A percentile compares a stretch with the other conserved stretches of the same genome.
phyloP scores from a whole-genome alignment of 1,140 invertebrate species.

The Palaemon carinicauda region DNA sequence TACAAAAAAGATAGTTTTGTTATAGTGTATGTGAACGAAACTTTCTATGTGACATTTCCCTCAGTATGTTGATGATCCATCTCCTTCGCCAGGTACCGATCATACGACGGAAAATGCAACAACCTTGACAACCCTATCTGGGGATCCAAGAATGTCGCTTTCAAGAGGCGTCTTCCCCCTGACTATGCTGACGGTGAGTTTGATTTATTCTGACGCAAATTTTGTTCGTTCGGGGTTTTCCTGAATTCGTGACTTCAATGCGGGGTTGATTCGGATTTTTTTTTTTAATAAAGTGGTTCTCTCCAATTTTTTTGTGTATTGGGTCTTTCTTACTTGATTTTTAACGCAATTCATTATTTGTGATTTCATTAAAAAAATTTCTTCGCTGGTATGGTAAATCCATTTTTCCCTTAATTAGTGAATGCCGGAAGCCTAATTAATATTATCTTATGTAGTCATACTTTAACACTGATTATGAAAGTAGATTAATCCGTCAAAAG shows the following conservation, averaged over 20 bases:
- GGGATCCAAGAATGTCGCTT: conserved; percentile 84
- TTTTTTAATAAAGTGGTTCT: not conserved
- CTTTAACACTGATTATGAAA: too few species aligned
- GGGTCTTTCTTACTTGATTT: not conserved
- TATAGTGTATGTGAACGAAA: too few species aligned
- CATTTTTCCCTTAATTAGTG: too few species aligned
- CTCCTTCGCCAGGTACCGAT: conserved; percentile 75
- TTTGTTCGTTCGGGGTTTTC: not conserved
- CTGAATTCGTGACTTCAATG: not conserved
- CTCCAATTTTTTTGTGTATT: too few species aligned
- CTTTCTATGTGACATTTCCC: too few species aligned
- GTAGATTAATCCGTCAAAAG: too few species aligned
- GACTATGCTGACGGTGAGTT: conserved; percentile 66
- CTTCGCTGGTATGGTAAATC: too few species aligned
- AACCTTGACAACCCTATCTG: conserved; percentile 90
- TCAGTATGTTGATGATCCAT: not conserved
- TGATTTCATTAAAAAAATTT: too few species aligned
- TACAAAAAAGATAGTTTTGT: too few species aligned
- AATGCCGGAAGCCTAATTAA: too few species aligned
- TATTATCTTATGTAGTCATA: too few species aligned
- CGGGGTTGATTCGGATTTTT: too few species aligned
- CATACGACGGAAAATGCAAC: conserved; percentile 91
- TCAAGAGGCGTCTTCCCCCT: conserved; percentile 65
- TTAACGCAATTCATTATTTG: not conserved
- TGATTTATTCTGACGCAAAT: not conserved